Conservation (phyloP, 2,888 invertebrate genomes). For the Drosophila setosimentum region DNA sequence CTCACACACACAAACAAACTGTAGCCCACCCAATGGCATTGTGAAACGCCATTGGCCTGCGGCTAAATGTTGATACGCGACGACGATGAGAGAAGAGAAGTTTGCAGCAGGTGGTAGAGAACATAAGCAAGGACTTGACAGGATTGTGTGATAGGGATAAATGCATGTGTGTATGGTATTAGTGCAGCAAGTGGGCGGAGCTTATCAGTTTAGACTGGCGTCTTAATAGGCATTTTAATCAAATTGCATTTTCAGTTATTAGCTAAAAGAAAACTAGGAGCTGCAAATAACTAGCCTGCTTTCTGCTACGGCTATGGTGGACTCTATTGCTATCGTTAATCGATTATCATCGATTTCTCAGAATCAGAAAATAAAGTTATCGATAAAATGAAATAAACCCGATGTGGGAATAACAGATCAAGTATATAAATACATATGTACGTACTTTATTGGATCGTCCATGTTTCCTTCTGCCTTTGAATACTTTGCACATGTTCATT, state of each 20-base stretch:
- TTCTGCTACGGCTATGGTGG: not conserved
- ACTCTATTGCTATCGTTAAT: not conserved
- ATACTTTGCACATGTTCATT: not conserved
- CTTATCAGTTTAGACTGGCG: constrained; percentile 11
- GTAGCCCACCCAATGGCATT: not conserved
- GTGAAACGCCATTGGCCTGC: constrained; percentile 21
- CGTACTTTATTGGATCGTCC: not conserved
- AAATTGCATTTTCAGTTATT: not conserved
- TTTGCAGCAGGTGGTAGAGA: constrained; percentile 67
- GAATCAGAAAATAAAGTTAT: not conserved
- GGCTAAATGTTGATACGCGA: constrained; percentile 44
- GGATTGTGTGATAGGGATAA: constrained; percentile 22
- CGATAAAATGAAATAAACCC: not conserved
- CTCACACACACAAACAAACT: constrained; percentile 9
- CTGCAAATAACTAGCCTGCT: not conserved
- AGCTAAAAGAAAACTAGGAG: not conserved
- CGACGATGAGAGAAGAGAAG: constrained; percentile 36
- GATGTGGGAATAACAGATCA: not conserved
- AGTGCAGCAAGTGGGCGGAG: not conserved
- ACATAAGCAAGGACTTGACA: constrained; percentile 48
- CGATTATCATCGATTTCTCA: not conserved
- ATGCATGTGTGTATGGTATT: not conserved
- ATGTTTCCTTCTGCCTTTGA: not conserved
- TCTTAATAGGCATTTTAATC: not conserved
- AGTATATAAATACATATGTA: fast-evolving